phyloP scores from a whole-genome alignment of 2,797 vertebrate species.

The Menidia menidia region DNA sequence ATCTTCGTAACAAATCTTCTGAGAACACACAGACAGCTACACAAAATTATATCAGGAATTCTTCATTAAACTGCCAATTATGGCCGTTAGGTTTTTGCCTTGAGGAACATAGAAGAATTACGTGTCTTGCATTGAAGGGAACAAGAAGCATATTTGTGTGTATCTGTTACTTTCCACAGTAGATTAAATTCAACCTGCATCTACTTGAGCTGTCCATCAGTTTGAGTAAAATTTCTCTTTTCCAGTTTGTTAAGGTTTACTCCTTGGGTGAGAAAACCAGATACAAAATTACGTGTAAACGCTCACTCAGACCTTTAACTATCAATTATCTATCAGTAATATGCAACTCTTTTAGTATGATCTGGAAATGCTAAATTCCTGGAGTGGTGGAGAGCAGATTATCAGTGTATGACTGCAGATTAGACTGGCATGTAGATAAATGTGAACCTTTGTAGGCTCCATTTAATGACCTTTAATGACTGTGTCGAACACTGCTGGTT shows the following conservation, averaged over 20 bases:
- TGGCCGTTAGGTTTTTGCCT: slow-evolving; percentile 19
- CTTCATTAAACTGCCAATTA: slow-evolving; percentile 17
- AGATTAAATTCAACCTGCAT: background rate
- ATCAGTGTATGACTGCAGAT: background rate
- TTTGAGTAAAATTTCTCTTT: slow-evolving; percentile 27
- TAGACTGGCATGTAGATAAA: background rate
- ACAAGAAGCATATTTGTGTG: slow-evolving; percentile 8
- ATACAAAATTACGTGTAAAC: slow-evolving; percentile 28
- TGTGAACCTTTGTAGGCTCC: background rate
- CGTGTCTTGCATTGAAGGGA: background rate
- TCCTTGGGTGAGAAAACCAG: slow-evolving; percentile 33
- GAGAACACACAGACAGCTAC: slow-evolving; percentile 19
- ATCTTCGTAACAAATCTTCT: slow-evolving; percentile 52
- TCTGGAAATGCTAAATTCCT: background rate
- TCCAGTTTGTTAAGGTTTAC: slow-evolving; percentile 32
- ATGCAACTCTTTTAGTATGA: background rate
- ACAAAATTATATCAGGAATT: slow-evolving; percentile 21
- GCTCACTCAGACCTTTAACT: slow-evolving; percentile 6
- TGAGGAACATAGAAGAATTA: slow-evolving; percentile 2
- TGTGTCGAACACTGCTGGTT: too few relatives aligned
- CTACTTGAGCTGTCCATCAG: background rate
- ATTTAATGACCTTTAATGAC: background rate
- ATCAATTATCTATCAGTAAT: too few relatives aligned
- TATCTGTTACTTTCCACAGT: slow-evolving; percentile 1
- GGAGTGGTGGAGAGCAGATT: background rate